phyloP scores from a whole-genome alignment of 2,113 vertebrate species.

The Xenopus laevis region DNA sequence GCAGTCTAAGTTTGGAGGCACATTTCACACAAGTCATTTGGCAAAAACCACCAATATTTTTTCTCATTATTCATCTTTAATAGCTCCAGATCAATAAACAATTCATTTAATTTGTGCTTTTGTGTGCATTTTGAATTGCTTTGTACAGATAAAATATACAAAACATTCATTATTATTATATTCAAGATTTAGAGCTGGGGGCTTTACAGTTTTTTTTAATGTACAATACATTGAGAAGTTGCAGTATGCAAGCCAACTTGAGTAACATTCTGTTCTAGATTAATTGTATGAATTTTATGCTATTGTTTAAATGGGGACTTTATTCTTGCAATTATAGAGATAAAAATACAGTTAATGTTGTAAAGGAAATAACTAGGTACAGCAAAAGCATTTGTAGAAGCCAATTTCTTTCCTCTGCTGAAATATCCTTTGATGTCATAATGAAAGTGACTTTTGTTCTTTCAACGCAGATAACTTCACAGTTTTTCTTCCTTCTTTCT shows the following conservation, averaged over 20 bases:
- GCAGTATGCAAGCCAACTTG: too few species aligned
- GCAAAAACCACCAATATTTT: constrained; percentile 25
- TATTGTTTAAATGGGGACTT: constrained; percentile 36
- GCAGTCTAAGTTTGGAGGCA: neutral
- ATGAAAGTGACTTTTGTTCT: constrained; percentile 38
- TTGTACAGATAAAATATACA: neutral
- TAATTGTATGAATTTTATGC: constrained; percentile 29
- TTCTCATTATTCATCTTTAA: neutral
- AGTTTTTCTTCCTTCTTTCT: constrained; percentile 14
- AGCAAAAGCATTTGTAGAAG: constrained; percentile 40
- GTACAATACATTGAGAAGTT: too few species aligned
- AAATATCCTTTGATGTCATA: constrained; percentile 38
- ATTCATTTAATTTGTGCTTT: too few species aligned
- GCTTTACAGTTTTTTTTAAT: too few species aligned
- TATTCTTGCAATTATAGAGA: constrained; percentile 44
- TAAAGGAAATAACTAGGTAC: constrained; percentile 41
- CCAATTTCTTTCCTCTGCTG: constrained; percentile 24
- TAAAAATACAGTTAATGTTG: constrained; percentile 43
- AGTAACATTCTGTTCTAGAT: constrained; percentile 17
- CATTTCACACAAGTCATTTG: constrained; percentile 4
- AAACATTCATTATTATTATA: too few species aligned
- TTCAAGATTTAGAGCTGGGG: too few species aligned
- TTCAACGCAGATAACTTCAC: constrained; percentile 20
- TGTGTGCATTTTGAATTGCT: too few species aligned
- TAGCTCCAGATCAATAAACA: too few species aligned